Evolutionary conservation across 2,113 vertebrate genomes (phyloP).

Genomic region (Anguilla rostrata): DNA sequence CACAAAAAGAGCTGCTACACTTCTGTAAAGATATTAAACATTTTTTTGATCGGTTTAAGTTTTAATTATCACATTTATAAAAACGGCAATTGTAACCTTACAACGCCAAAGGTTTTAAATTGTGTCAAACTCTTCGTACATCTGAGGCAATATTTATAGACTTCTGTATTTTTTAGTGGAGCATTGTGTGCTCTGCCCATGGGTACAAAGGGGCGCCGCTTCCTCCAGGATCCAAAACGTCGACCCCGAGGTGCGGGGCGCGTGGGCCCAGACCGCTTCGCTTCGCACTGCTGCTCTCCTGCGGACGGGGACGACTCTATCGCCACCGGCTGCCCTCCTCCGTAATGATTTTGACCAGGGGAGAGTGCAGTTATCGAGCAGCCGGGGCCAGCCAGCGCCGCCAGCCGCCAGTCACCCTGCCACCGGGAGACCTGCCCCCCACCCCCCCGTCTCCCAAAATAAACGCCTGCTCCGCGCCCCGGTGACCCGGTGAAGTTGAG

Average conservation of each 20-base stretch:
- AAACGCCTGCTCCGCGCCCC: neutral
- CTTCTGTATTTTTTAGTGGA: neutral
- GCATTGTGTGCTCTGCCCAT: neutral
- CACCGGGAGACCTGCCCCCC: neutral
- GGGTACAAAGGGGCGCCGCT: neutral
- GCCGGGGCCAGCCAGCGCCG: neutral
- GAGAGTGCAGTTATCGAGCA: slow-evolving; percentile 7
- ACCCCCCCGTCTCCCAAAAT: neutral
- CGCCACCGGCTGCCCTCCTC: neutral
- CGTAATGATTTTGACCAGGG: neutral
- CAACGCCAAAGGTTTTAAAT: neutral
- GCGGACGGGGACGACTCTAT: neutral
- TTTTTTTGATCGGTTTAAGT: neutral
- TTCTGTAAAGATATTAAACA: too few relatives aligned
- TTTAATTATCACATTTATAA: too few relatives aligned
- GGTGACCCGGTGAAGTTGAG: neutral
- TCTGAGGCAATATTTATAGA: neutral
- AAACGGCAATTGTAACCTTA: neutral
- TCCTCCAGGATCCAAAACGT: neutral
- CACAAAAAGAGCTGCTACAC: neutral
- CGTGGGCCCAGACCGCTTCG: neutral
- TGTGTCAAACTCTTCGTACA: neutral
- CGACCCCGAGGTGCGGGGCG: neutral
- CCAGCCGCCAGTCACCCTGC: neutral
- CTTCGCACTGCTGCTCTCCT: neutral